These are phyloP conservation scores for Gopherus evgoodei DNA, from an alignment of 2,113 vertebrate species.

Conservation along the genomic window DNA sequence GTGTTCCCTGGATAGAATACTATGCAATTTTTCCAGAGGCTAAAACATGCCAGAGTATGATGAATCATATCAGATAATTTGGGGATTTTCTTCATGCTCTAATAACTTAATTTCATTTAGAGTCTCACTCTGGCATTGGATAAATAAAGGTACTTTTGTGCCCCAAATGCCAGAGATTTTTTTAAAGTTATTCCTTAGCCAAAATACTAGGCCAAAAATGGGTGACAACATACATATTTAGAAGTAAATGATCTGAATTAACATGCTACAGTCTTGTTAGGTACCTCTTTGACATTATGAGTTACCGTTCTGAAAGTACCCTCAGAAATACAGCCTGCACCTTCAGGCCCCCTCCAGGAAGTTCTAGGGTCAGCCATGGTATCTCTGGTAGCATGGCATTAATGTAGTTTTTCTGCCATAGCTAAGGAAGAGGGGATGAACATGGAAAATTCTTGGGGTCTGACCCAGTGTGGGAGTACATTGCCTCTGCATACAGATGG, in stretches of 20 bases:
- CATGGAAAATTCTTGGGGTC: neutral
- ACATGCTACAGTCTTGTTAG: neutral
- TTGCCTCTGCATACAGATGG: neutral
- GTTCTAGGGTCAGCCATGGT: neutral
- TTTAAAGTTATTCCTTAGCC: neutral
- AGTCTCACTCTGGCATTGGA: rapidly evolving
- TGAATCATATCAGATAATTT: rapidly evolving
- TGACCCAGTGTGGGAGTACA: neutral
- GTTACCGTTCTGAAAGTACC: neutral
- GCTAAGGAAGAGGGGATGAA: neutral
- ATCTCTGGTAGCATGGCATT: neutral
- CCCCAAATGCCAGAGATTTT: rapidly evolving
- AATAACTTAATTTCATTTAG: rapidly evolving
- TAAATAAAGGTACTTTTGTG: neutral
- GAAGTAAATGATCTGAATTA: neutral
- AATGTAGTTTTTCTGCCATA: neutral
- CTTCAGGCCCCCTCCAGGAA: neutral
- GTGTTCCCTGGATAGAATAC: rapidly evolving
- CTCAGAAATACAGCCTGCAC: neutral
- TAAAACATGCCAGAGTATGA: rapidly evolving
- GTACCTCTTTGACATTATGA: neutral
- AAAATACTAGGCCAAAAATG: neutral
- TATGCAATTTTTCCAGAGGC: rapidly evolving
- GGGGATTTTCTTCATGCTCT: neutral
- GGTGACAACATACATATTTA: neutral